A percentile compares a stretch with the other conserved stretches of the same genome.
Evolutionary conservation across 2,797 vertebrate genomes (phyloP).

Genomic region (Brotula barbata): DNA sequence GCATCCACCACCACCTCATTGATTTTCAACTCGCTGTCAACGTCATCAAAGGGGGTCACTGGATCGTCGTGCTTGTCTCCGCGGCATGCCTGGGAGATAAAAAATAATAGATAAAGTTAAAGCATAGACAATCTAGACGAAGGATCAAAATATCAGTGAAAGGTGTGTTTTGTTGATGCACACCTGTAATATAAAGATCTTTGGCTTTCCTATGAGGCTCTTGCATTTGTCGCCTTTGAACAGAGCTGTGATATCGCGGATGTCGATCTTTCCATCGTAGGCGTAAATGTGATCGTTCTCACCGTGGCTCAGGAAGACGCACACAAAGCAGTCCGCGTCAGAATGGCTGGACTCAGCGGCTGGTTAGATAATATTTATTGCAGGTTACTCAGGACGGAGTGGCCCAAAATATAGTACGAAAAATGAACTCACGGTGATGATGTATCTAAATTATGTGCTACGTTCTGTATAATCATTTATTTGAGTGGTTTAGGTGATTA

Average conservation of each 20-base stretch:
- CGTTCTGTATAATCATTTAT: not conserved
- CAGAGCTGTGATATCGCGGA: constrained; percentile 80
- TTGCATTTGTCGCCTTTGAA: constrained; percentile 90
- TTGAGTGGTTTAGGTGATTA: constrained; percentile 53
- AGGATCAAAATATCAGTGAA: no score
- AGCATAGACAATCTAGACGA: no score
- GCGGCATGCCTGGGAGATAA: constrained; percentile 84
- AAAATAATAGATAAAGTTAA: no score
- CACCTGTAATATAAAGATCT: constrained; percentile 97
- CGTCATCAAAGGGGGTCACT: constrained; percentile 75
- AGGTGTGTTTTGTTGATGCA: not conserved
- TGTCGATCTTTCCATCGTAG: constrained; percentile 81
- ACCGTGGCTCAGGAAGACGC: constrained; percentile 92
- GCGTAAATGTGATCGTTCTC: constrained; percentile 86
- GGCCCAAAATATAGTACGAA: not conserved
- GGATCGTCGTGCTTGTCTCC: constrained; percentile 84
- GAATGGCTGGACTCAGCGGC: constrained; percentile 81
- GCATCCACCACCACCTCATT: constrained; percentile 84
- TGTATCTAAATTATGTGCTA: no score
- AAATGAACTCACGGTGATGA: no score
- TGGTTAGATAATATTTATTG: constrained; percentile 50
- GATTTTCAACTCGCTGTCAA: constrained; percentile 62
- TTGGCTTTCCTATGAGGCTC: constrained; percentile 92
- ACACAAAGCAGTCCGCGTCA: constrained; percentile 90
- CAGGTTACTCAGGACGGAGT: not conserved